Conservation (phyloP, 1,140 invertebrate species). For the Colletes latitarsis region DNA sequence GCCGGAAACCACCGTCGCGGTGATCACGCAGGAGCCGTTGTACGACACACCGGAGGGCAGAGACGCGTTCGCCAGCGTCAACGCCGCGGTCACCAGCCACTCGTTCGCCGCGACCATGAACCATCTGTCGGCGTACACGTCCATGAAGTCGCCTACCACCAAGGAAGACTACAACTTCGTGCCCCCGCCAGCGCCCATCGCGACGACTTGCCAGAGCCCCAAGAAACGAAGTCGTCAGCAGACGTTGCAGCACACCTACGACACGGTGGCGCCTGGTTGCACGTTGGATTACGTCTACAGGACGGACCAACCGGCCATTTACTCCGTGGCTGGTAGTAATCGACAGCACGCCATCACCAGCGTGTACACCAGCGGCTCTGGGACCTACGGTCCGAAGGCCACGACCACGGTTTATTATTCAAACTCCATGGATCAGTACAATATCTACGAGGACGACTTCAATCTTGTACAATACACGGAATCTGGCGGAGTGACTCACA, state of each 20-base stretch:
- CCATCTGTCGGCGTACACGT: constrained; percentile 69
- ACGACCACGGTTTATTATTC: constrained; percentile 83
- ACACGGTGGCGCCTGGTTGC: constrained; percentile 62
- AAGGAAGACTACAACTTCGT: constrained; percentile 76
- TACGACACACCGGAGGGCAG: constrained; percentile 78
- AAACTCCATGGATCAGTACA: constrained; percentile 86
- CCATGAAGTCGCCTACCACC: constrained; percentile 67
- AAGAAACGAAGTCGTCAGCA: constrained; percentile 75
- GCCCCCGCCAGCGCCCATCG: constrained; percentile 65
- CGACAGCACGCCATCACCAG: constrained; percentile 86
- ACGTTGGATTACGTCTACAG: constrained; percentile 82
- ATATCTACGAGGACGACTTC: constrained; percentile 79
- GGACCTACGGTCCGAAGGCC: constrained; percentile 83
- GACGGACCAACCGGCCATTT: constrained; percentile 86
- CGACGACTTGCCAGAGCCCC: constrained; percentile 70
- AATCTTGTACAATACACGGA: constrained; percentile 71
- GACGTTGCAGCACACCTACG: constrained; percentile 68
- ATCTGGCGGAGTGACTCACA: constrained; percentile 71
- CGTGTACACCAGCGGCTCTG: constrained; percentile 86
- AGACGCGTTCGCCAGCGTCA: constrained; percentile 68
- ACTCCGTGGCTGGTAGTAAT: constrained; percentile 88
- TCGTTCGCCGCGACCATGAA: constrained; percentile 67
- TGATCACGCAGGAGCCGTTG: constrained; percentile 74
- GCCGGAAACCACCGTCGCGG: constrained; percentile 63
- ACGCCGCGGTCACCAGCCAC: constrained; percentile 54